Evolutionary conservation across 2,888 invertebrate genomes (phyloP).

Genomic region (Yponomeuta plumbellus): DNA sequence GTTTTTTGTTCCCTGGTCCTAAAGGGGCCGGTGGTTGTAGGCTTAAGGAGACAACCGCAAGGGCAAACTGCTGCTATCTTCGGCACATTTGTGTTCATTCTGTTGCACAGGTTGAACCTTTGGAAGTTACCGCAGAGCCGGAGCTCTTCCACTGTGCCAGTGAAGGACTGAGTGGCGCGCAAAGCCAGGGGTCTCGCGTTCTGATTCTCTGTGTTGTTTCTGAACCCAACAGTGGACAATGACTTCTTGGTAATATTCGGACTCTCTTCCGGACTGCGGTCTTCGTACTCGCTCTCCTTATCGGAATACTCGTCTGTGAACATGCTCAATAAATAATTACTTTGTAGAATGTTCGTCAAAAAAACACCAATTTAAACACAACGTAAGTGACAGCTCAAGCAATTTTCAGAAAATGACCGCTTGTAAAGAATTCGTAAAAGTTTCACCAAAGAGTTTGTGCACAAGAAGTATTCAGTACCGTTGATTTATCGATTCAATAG

Average conservation of each 20-base stretch:
- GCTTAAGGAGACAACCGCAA: slow-evolving; percentile 60
- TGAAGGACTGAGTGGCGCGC: slow-evolving; percentile 65
- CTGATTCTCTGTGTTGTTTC: slow-evolving; percentile 52
- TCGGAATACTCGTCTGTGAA: slow-evolving; percentile 63
- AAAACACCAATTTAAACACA: not conserved
- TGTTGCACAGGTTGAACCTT: slow-evolving; percentile 51
- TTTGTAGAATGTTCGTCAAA: not conserved
- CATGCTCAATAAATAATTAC: slow-evolving; percentile 41
- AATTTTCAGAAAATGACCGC: slow-evolving; percentile 5
- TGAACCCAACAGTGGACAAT: slow-evolving; percentile 59
- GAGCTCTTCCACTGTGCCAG: slow-evolving; percentile 61
- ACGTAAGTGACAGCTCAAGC: slow-evolving; percentile 3
- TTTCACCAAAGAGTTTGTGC: not conserved
- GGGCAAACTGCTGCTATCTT: slow-evolving; percentile 56
- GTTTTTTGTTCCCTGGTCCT: slow-evolving; percentile 62
- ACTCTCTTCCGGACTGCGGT: slow-evolving; percentile 50
- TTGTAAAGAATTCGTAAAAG: not conserved
- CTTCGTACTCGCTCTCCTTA: slow-evolving; percentile 62
- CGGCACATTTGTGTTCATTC: slow-evolving; percentile 46
- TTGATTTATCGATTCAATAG: not conserved
- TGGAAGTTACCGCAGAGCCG: slow-evolving; percentile 55
- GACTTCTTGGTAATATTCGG: slow-evolving; percentile 63
- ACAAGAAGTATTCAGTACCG: not conserved
- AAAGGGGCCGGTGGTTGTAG: slow-evolving; percentile 52
- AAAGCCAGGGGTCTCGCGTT: slow-evolving; percentile 54